Evolutionary conservation across 2,113 vertebrate species (phyloP).

Genomic region (Gulo gulo): DNA sequence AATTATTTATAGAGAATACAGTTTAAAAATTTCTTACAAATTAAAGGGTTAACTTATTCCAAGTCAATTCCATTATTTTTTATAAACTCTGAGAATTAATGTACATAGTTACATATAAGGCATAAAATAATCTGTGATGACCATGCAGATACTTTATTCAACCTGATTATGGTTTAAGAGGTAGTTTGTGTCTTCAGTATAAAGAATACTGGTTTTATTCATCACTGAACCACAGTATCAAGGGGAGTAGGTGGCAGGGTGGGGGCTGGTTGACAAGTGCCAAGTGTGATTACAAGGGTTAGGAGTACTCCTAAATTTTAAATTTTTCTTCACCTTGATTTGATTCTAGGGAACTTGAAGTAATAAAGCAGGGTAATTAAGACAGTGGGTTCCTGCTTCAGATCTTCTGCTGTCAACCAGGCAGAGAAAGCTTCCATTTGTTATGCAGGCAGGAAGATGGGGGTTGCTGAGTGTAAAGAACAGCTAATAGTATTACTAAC

Average conservation of each 20-base stretch:
- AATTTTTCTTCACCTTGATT: not conserved
- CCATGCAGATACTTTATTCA: not conserved
- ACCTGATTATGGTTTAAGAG: not conserved
- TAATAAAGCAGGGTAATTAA: not conserved
- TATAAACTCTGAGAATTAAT: slow-evolving; percentile 29
- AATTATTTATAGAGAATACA: slow-evolving; percentile 35
- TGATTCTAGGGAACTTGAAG: not conserved
- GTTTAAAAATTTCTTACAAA: not conserved
- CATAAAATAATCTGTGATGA: slow-evolving; percentile 1
- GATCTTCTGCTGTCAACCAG: not conserved
- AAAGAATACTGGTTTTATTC: slow-evolving; percentile 23
- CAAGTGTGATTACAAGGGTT: not conserved
- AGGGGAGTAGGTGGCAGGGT: not conserved
- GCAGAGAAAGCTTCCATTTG: not conserved
- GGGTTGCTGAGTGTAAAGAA: not conserved
- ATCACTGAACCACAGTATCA: not conserved
- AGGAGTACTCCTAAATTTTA: not conserved
- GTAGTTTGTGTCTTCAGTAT: not conserved
- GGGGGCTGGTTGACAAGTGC: not conserved
- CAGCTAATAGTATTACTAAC: not conserved
- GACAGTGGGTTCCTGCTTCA: not conserved
- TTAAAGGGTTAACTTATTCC: not conserved
- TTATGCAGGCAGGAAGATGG: not conserved
- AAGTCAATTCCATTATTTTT: not conserved
- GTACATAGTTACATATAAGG: not conserved